phyloP scores from a whole-genome alignment of 2,797 vertebrate genomes.

The Pangasius sanitwongsei region DNA sequence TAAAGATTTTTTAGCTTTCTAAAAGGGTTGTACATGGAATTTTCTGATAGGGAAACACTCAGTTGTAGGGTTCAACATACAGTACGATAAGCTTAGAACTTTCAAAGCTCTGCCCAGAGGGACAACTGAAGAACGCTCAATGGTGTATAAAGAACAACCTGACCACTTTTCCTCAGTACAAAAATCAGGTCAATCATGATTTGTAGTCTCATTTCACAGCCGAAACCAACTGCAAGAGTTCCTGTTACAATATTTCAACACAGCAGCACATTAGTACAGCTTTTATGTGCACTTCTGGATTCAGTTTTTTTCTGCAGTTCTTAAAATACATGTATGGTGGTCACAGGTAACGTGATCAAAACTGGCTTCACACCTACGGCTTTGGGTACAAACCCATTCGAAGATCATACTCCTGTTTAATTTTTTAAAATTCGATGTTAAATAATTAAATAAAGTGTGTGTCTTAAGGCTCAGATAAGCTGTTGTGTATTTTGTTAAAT shows the following conservation, averaged over 20 bases:
- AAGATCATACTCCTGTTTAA: background rate
- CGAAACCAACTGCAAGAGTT: background rate
- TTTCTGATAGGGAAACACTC: background rate
- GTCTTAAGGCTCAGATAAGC: constrained; percentile 14
- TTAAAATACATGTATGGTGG: background rate
- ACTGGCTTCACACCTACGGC: background rate
- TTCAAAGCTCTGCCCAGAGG: background rate
- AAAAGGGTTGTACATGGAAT: background rate
- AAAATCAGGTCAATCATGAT: background rate
- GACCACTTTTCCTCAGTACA: background rate
- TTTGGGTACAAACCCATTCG: constrained; percentile 4
- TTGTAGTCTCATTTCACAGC: background rate
- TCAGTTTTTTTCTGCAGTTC: background rate
- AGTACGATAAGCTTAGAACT: background rate
- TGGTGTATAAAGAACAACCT: background rate
- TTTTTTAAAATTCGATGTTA: background rate
- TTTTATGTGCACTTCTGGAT: background rate
- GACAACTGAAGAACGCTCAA: background rate
- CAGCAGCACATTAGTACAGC: background rate
- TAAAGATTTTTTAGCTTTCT: background rate
- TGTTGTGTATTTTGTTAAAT: constrained; percentile 67
- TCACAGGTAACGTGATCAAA: background rate
- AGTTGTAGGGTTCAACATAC: background rate
- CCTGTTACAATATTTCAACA: background rate
- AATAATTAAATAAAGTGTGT: background rate